Evolutionary conservation across 92 coral and sea anemone genomes (phyloP).

Genomic region (Zoanthus solanderi): DNA sequence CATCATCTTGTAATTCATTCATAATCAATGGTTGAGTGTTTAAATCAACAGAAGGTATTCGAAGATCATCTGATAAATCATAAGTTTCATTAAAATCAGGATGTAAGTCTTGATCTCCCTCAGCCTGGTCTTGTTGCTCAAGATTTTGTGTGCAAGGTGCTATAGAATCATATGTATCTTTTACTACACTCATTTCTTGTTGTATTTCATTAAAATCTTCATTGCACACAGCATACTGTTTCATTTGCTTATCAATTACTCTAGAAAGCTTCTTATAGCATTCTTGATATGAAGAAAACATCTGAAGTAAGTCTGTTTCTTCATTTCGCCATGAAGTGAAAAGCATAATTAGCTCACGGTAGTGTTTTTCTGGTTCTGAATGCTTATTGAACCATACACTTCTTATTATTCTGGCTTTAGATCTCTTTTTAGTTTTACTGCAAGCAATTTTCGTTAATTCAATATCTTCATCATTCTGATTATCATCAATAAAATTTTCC

Average conservation of each 20-base stretch:
- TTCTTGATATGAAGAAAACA: constrained; percentile 61
- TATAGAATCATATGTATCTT: constrained; percentile 10
- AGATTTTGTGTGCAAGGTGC: constrained; percentile 11
- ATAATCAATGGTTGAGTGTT: constrained; percentile 4
- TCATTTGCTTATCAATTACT: constrained; percentile 67
- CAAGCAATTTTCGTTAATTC: background rate
- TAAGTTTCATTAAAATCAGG: constrained; percentile 18
- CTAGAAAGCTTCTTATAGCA: constrained; percentile 37
- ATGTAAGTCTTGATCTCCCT: constrained; percentile 15
- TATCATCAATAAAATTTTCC: constrained; percentile 2
- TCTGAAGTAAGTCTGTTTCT: constrained; percentile 64
- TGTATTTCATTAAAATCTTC: constrained; percentile 7
- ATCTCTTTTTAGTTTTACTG: constrained; percentile 46
- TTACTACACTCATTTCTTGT: constrained; percentile 23
- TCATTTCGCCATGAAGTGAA: constrained; percentile 73
- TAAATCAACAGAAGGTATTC: constrained; percentile 12
- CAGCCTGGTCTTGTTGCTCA: constrained; percentile 8
- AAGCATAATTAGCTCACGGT: constrained; percentile 52
- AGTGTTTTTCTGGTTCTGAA: constrained; percentile 12
- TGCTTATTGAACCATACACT: constrained; percentile 10
- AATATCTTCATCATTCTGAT: background rate
- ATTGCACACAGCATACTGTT: constrained; percentile 67
- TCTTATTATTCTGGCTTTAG: constrained; percentile 42
- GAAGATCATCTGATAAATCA: constrained; percentile 8
- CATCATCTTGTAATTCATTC: constrained; percentile 10